Evolutionary conservation across 2,797 vertebrate species (phyloP).

Genomic region (Girardinus metallicus): DNA sequence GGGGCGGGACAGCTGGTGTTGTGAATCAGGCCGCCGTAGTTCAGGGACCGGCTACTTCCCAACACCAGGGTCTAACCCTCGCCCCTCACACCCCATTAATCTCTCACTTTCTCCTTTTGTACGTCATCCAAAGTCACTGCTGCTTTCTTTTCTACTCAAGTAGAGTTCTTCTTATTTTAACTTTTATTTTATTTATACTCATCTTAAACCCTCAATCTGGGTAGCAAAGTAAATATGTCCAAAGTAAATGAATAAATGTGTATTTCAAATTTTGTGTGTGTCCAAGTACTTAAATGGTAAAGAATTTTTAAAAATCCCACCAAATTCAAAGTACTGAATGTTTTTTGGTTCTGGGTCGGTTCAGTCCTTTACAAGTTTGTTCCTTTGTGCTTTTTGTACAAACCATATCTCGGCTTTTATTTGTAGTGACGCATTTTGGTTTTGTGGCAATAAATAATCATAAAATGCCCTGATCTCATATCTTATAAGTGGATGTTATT

Average conservation of each 20-base stretch:
- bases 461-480: neutral
- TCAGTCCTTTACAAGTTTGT: neutral
- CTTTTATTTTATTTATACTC: neutral
- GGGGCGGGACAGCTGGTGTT: conserved; percentile 95
- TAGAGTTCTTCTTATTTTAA: neutral
- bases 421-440: neutral
- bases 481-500: neutral
- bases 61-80: conserved; percentile 93
- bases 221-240: neutral
- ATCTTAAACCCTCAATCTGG: neutral
- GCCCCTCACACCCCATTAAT: conserved; percentile 58
- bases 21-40: conserved; percentile 97
- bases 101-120: neutral
- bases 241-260: neutral
- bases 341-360: neutral
- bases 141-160: no score
- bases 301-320: neutral
- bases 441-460: neutral
- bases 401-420: neutral
- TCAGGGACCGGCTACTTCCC: conserved; percentile 95
- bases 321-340: neutral
- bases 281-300: neutral
- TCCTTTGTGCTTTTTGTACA: neutral
- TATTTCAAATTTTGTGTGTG: neutral
- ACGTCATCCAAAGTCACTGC: neutral